Base-by-base conservation (phyloP, 2,113 vertebrate species). In the Opisthocomus hoazin region DNA sequence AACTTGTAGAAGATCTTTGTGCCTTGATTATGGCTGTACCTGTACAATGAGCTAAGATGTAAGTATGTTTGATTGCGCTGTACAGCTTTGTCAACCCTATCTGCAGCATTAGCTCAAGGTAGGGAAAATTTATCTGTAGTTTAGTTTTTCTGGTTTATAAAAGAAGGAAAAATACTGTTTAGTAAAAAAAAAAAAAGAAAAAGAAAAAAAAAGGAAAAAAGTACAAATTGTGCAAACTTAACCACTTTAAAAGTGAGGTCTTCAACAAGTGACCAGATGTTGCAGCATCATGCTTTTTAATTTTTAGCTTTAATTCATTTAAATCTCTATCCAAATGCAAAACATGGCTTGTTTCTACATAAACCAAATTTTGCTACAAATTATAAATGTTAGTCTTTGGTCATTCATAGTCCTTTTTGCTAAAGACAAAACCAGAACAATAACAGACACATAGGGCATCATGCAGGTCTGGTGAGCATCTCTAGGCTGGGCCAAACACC, bases 1-100 rank as follows among this genome's bases (percentile, higher is more conserved):
- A 98, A 99, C 98, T 99, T 99, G 99, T 99, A 99, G 98, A 99
- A 99, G 98, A 99, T 99, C 98, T 98, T 98, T 99, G 99, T 99
- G 99, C 99, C 99, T 99, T 99, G 98, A 99, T 99, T 98, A 99
- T 98, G 98, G 99, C 98, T 99, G 98, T 99, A 99, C 98, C 98
- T 99, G 98, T 99, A 98, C 97, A 98, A 98, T 98, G 99, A 99
- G 99, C 99, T 99, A 98, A 98, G 98, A 98, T 99, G 98, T 99
- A 98, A 99, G 98, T 99, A 98, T 98, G 98, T 99, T 98, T 98
- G 98, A 99, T 98, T 99, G 98, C 98, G 98, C 98, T 99, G 98
- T 99, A 99, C 98, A 98, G 98, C 98, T 98, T 98, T 98, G 98
- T 98, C 98, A 98, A 97, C 96, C 98, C 97, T 98, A 97, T 97